Conservation (phyloP, 2,888 invertebrate species). For the Marasmarcha lunaedactyla region DNA sequence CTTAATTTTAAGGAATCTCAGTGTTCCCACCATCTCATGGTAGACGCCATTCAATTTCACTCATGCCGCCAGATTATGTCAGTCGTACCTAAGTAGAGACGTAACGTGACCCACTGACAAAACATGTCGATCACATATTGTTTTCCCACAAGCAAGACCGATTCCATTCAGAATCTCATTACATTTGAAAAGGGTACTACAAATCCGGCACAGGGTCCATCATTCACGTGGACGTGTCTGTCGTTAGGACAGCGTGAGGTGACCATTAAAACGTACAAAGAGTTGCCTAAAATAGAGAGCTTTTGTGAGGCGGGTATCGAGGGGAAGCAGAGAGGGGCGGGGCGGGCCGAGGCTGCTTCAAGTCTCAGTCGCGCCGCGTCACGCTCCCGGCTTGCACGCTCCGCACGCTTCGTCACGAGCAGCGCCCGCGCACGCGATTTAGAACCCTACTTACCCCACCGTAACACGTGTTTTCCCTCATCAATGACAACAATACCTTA, state of each 20-base stretch:
- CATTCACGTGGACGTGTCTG: slow-evolving; percentile 68
- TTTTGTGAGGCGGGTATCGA: slow-evolving; percentile 63
- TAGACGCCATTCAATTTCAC: not conserved
- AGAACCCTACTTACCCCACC: slow-evolving; percentile 39
- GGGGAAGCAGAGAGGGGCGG: slow-evolving; percentile 52
- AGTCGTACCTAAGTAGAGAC: slow-evolving; percentile 14
- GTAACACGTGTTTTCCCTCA: slow-evolving; percentile 38
- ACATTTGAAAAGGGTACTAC: slow-evolving; percentile 61
- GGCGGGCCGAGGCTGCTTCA: slow-evolving; percentile 56
- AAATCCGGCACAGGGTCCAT: slow-evolving; percentile 55
- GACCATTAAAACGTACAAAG: slow-evolving; percentile 69
- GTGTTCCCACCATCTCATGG: too few relatives aligned
- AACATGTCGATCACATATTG: slow-evolving; percentile 47
- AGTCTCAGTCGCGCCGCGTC: slow-evolving; percentile 65
- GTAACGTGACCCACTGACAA: slow-evolving; percentile 53
- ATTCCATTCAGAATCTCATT: slow-evolving; percentile 69
- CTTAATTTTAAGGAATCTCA: too few relatives aligned
- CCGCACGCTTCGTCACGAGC: slow-evolving; percentile 34
- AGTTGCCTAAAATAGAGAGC: slow-evolving; percentile 71
- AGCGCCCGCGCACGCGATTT: slow-evolving; percentile 53
- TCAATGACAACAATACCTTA: slow-evolving; percentile 18
- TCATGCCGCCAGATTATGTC: slow-evolving; percentile 11
- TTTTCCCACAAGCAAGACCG: slow-evolving; percentile 53
- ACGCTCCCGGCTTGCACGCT: slow-evolving; percentile 60
- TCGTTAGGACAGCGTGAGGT: slow-evolving; percentile 69